Conservation (phyloP, 2,888 invertebrate species). For the Plebejus argus region DNA sequence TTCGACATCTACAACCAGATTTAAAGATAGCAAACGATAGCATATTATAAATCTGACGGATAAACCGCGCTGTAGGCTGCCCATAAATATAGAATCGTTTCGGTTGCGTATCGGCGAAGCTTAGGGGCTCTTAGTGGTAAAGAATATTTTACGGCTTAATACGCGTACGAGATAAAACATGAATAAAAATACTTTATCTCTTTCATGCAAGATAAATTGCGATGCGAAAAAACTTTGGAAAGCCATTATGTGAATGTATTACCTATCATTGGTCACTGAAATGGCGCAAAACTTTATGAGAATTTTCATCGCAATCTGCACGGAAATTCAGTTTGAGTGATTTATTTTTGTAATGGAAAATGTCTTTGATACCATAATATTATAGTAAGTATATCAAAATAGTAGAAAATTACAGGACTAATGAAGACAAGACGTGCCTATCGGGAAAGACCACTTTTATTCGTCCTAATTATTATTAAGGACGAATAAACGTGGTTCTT, state of each 20-base stretch:
- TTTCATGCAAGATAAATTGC: constrained; percentile 6
- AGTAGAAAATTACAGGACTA: too few species aligned
- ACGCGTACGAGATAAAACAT: constrained; percentile 17
- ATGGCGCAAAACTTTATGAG: neutral
- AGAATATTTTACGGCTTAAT: constrained; percentile 17
- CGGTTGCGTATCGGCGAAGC: constrained; percentile 31
- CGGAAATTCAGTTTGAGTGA: neutral
- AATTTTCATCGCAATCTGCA: neutral
- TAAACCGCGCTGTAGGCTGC: constrained; percentile 37
- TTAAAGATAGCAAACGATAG: constrained; percentile 37
- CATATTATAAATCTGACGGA: constrained; percentile 40
- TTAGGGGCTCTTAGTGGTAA: constrained; percentile 15
- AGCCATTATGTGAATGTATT: neutral
- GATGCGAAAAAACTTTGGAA: neutral
- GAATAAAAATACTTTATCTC: neutral
- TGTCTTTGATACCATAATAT: neutral
- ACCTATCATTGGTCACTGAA: constrained; percentile 4
- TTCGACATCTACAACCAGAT: constrained; percentile 39
- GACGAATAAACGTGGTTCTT: too few species aligned
- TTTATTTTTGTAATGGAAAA: neutral
- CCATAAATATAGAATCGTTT: constrained; percentile 30
- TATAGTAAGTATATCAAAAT: too few species aligned
- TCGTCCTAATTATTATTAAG: too few species aligned
- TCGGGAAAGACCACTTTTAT: too few species aligned
- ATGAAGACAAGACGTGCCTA: too few species aligned